These are phyloP conservation scores for Cavia porcellus DNA, from an alignment of 2,113 vertebrate genomes.

Conservation along the genomic window DNA sequence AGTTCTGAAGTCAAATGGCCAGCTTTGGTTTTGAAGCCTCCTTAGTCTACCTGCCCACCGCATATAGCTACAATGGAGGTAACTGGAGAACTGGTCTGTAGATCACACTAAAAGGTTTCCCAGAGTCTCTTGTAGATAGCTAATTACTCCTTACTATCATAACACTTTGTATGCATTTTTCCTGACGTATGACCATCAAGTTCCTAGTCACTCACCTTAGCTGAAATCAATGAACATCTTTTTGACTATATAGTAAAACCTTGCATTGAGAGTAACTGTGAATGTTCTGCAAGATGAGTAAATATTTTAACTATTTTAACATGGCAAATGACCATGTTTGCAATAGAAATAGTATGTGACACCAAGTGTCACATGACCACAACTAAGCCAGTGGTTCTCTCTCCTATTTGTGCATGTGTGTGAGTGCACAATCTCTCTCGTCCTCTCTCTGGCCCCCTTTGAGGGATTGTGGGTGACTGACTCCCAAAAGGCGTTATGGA, in stretches of 20 bases:
- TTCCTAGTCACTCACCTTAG: slow-evolving; percentile 27
- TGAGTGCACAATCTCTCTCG: too few species aligned
- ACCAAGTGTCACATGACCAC: not conserved
- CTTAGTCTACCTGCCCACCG: not conserved
- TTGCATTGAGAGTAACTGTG: not conserved
- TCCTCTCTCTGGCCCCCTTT: not conserved
- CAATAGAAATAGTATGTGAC: not conserved
- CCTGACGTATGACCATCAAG: not conserved
- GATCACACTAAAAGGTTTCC: not conserved
- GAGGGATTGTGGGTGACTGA: not conserved
- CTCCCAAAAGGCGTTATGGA: not conserved
- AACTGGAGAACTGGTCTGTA: not conserved
- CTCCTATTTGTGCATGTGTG: not conserved
- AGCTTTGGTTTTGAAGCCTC: not conserved
- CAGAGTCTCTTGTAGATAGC: not conserved
- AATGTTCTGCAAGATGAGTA: not conserved
- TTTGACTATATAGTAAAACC: not conserved
- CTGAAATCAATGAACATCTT: not conserved
- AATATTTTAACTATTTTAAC: not conserved
- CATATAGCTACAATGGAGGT: too few species aligned
- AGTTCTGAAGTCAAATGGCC: not conserved
- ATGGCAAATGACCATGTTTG: not conserved
- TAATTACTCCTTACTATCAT: not conserved
- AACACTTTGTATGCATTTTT: not conserved
- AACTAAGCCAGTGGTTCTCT: not conserved